These are phyloP conservation scores for Lepus europaeus DNA, from an alignment of 2,113 vertebrate genomes.

Conservation along the genomic window DNA sequence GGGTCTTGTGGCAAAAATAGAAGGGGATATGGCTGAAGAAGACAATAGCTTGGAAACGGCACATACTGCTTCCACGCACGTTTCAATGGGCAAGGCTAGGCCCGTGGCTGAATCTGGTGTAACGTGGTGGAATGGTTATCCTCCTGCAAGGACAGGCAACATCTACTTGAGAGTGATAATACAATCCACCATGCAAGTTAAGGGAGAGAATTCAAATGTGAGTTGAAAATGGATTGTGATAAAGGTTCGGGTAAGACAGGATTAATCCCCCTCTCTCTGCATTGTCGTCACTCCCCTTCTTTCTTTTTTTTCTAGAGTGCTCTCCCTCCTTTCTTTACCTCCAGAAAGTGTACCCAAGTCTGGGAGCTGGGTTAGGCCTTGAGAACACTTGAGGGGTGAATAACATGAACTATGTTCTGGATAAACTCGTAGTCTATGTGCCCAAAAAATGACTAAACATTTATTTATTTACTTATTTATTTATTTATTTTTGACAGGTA, in stretches of 20 bases:
- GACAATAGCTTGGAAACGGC: background rate
- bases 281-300: background rate
- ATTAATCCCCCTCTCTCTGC: background rate
- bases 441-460: background rate
- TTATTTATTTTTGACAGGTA: no score
- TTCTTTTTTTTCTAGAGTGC: background rate
- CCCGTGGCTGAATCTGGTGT: background rate
- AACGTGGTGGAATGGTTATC: background rate
- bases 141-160: background rate
- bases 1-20: conserved; percentile 3
- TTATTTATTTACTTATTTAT: no score
- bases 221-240: background rate
- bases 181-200: background rate
- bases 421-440: background rate
- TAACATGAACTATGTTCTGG: background rate
- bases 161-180: background rate
- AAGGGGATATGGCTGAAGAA: background rate
- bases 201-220: background rate
- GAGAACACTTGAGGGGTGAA: background rate
- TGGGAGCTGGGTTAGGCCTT: background rate
- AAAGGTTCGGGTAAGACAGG: background rate
- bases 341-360: background rate
- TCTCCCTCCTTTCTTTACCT: background rate
- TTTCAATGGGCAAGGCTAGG: background rate
- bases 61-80: background rate